Evolutionary conservation across 2,113 vertebrate genomes (phyloP).

Genomic region (Scolopax mira): DNA sequence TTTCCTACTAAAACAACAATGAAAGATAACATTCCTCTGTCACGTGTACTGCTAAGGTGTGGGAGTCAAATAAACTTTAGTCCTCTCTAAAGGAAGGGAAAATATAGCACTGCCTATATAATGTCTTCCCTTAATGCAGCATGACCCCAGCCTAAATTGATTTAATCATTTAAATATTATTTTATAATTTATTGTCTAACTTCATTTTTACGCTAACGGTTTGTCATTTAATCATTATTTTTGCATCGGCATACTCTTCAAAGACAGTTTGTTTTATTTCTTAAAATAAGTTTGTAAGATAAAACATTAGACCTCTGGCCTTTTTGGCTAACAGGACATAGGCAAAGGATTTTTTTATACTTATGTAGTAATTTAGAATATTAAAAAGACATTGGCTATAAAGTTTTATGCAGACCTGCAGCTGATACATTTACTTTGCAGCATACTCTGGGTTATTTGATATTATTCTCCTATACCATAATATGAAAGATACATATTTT

Average conservation of each 20-base stretch:
- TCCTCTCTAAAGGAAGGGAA: neutral
- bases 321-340: neutral
- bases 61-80: neutral
- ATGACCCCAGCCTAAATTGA: neutral
- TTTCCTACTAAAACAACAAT: neutral
- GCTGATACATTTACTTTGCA: neutral
- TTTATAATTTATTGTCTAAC: neutral
- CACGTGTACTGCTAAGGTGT: neutral
- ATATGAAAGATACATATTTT: neutral
- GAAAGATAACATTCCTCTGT: neutral
- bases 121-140: neutral
- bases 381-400: neutral
- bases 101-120: neutral
- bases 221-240: neutral
- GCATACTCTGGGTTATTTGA: neutral
- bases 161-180: neutral
- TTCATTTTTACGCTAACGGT: neutral
- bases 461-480: neutral
- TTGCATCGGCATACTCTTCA: neutral
- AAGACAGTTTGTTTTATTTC: neutral
- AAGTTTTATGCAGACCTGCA: neutral
- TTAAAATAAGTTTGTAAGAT: neutral
- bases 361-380: constrained; percentile 16
- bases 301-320: neutral
- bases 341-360: constrained; percentile 15